Base-by-base conservation (phyloP, 2,797 vertebrate species). In the Molossus alvarezi region DNA sequence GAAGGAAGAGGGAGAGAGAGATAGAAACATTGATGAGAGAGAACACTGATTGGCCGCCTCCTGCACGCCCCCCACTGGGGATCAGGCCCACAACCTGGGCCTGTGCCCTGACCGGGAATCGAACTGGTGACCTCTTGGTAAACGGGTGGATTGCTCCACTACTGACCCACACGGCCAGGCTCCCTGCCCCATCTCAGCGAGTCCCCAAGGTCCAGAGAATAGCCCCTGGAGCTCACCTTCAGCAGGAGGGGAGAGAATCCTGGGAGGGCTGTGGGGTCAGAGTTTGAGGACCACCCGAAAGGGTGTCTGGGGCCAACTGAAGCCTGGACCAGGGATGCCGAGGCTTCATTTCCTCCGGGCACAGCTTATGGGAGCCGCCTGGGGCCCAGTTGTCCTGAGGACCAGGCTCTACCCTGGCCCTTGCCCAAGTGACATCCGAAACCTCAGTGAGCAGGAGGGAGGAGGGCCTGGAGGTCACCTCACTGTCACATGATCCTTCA, bases 321-420 rank as follows among this genome's bases (percentile, higher is more conserved):
- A 12, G 21, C 3, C 37, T 21, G 21, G 45, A 12, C n/a, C 53
- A 6, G 13, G 13, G 11, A 1, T 1, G 2, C 45, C 41, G 25
- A 2, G 64, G 9, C n/a, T 51, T n/a, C 5, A 4, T 80, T 20
- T 45, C 81, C 48, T 91, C 9, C 29, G n/a, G 62, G 37, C n/a
- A 13, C 21, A 53, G 55, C 18, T 37, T 37, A 25, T 18, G 18
- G 76, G 65, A 67, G 48, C 23, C 33, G 25, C 14, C 53, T 5
- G 5, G 29, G 48, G 10, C 45, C 7, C 27, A 10, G 25, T 65
- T 29, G 17, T 29, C 25, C 79, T 10, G 21, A 71, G 64, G 62
- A 45, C 3, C 6, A 1, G 18, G 20, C 53, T 92, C 18, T 73
- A 72, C n/a, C 11, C 65, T 55, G 27, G 57, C 6, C 37, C 64